phyloP scores from a whole-genome alignment of 1,140 invertebrate genomes.

The Mycetomoellerius zeteki region DNA sequence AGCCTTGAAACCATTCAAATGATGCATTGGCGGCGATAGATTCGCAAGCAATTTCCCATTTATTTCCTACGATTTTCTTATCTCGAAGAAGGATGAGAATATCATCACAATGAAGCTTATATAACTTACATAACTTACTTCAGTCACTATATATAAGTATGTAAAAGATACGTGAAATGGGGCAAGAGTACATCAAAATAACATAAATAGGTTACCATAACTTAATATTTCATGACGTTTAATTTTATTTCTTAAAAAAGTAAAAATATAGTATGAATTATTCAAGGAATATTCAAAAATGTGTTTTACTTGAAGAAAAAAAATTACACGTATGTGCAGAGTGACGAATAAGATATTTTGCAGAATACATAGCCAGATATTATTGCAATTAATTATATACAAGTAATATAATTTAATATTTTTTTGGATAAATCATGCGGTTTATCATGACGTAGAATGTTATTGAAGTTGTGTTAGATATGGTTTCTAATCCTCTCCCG shows the following conservation, averaged over 20 bases:
- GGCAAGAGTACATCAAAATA: background rate
- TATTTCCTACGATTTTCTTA: constrained; percentile 61
- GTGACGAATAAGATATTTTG: background rate
- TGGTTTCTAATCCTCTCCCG: background rate
- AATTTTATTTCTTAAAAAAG: background rate
- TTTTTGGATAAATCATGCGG: background rate
- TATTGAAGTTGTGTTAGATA: background rate
- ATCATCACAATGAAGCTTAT: constrained; percentile 37
- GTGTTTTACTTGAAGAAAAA: background rate
- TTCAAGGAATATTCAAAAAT: background rate
- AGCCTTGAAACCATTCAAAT: constrained; percentile 41
- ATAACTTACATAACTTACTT: background rate
- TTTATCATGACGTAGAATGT: background rate
- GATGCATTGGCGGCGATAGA: constrained; percentile 44
- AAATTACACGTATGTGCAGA: background rate
- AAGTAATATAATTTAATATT: background rate
- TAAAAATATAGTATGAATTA: background rate
- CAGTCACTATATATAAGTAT: background rate
- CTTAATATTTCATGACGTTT: background rate
- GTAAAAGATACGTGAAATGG: background rate
- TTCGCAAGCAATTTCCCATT: constrained; percentile 62
- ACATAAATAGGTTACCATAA: constrained; percentile 1
- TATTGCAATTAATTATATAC: background rate
- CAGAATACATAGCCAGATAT: background rate
- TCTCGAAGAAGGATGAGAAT: constrained; percentile 34